A percentile compares a stretch with the other conserved stretches of the same genome.
phyloP scores from a whole-genome alignment of 2,888 invertebrate genomes.

The Eristalis tenax region DNA sequence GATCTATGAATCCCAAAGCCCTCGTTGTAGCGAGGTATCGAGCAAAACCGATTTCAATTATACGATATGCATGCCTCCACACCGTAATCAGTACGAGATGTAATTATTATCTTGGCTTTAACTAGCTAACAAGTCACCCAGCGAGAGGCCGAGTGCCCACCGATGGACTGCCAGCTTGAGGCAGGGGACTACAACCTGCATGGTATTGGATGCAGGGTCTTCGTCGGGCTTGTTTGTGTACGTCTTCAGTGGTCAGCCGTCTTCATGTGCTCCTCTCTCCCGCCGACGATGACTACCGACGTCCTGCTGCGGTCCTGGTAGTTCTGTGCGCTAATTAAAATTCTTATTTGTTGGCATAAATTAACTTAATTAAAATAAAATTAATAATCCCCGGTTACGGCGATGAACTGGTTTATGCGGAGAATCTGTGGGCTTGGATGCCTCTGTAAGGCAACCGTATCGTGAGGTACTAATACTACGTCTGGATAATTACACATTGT shows the following conservation, averaged over 20 bases:
- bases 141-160: background rate
- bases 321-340: constrained; percentile 63
- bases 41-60: constrained; percentile 47
- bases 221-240: constrained; percentile 31
- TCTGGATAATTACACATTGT: constrained; percentile 50
- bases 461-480: constrained; percentile 42
- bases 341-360: constrained; percentile 70
- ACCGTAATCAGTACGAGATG: constrained; percentile 48
- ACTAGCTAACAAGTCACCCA: constrained; percentile 31
- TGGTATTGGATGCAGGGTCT: constrained; percentile 2
- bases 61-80: constrained; percentile 35
- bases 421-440: constrained; percentile 22
- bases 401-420: constrained; percentile 16
- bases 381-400: constrained; percentile 56
- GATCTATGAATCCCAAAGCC: background rate
- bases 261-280: background rate
- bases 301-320: constrained; percentile 6
- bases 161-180: background rate
- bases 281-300: background rate
- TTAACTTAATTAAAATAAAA: constrained; percentile 70
- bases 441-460: constrained; percentile 23
- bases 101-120: constrained; percentile 55
- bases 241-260: constrained; percentile 4
- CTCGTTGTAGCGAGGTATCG: background rate
- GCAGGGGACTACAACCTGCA: background rate